These are phyloP conservation scores for Corella eumyota DNA, from an alignment of 23 tunicate genomes.

Conservation along the genomic window DNA sequence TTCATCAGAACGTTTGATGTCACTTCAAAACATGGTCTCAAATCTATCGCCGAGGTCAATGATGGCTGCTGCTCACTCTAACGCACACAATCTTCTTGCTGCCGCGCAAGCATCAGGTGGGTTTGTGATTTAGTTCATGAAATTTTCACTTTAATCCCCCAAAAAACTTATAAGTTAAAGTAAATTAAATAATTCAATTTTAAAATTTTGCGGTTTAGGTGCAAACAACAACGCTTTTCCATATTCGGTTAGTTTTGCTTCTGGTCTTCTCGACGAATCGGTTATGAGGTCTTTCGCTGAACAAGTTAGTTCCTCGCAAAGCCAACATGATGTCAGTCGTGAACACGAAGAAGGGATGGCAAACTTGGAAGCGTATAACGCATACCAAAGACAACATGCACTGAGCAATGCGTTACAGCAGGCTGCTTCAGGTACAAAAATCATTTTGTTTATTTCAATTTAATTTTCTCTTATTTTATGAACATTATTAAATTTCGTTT, in stretches of 20 bases:
- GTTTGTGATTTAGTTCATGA: no score
- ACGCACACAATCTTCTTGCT: conserved; percentile 46
- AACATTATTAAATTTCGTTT: no score
- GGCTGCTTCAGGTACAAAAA: conserved; percentile 40
- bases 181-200: no score
- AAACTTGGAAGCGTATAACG: conserved; percentile 35
- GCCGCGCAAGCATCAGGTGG: conserved; percentile 84
- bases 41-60: conserved; percentile 34
- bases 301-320: conserved; percentile 12
- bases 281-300: conserved; percentile 50
- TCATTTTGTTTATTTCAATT: no score
- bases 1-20: conserved; percentile 23
- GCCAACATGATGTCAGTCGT: conserved; percentile 4
- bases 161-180: no score
- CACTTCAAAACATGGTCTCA: conserved; percentile 56
- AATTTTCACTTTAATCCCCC: no score
- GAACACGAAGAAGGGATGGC: conserved; percentile 5
- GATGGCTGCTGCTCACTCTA: conserved; percentile 29
- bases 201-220: no score
- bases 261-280: conserved; percentile 33
- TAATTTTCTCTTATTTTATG: no score
- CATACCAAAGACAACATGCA: conserved; percentile 42
- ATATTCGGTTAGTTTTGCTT: conserved; percentile 29
- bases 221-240: conserved; percentile 24
- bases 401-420: conserved; percentile 54